phyloP scores from a whole-genome alignment of 2,113 vertebrate genomes.

The Aspiorhynchus laticeps region DNA sequence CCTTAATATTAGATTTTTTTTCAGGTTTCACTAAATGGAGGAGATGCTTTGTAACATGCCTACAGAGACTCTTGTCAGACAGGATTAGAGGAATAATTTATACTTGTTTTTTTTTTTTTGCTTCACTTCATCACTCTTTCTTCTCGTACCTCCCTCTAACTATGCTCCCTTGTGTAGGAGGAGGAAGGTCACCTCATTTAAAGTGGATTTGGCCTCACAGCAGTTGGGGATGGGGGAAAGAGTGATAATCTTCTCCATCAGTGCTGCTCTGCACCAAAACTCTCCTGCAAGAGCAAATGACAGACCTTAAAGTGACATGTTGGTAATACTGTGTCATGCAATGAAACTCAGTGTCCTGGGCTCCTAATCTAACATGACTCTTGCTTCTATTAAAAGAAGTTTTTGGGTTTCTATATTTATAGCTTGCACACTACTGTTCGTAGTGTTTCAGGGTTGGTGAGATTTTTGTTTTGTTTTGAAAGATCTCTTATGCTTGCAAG shows the following conservation, averaged over 20 bases:
- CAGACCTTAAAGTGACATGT: slow-evolving; percentile 20
- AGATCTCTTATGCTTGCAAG: neutral
- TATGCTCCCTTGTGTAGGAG: neutral
- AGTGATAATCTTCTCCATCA: neutral
- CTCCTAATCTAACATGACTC: neutral
- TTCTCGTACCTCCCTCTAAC: neutral
- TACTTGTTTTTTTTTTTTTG: slow-evolving; percentile 55
- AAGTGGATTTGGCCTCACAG: slow-evolving; percentile 35
- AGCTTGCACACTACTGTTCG: neutral
- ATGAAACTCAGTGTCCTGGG: neutral
- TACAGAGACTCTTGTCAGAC: slow-evolving; percentile 61
- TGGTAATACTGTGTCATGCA: neutral
- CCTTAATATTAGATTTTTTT: slow-evolving; percentile 73
- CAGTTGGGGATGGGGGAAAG: neutral
- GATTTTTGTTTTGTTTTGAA: neutral
- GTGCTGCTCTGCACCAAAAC: slow-evolving; percentile 11
- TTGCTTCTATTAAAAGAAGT: neutral
- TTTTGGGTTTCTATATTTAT: neutral
- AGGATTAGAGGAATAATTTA: slow-evolving; percentile 71
- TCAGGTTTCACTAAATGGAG: slow-evolving; percentile 56
- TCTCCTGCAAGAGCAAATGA: neutral
- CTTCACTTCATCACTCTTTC: slow-evolving; percentile 12
- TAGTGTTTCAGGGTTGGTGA: neutral
- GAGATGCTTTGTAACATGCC: slow-evolving; percentile 56
- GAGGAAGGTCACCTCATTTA: slow-evolving; percentile 39